These are phyloP conservation scores for Sorex fumeus DNA, from an alignment of 2,113 vertebrate genomes.

Conservation along the genomic window DNA sequence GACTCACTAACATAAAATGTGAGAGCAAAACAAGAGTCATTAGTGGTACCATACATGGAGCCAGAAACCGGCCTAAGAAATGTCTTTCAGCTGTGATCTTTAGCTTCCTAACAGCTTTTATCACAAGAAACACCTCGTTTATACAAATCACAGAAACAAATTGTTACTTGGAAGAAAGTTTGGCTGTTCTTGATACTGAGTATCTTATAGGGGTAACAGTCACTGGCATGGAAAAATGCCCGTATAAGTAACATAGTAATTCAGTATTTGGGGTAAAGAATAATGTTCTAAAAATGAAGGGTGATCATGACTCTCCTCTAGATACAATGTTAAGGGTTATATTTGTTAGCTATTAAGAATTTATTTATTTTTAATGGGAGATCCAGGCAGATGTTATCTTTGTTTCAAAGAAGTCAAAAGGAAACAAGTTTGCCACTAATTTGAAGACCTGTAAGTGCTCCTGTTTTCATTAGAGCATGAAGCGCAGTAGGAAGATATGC, in stretches of 20 bases:
- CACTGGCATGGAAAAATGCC: rapidly evolving
- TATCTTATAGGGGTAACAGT: not conserved
- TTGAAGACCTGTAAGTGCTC: not conserved
- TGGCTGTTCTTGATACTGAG: not conserved
- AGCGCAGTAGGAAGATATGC: not conserved
- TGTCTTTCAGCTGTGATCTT: no score
- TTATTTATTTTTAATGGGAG: constrained; percentile 44
- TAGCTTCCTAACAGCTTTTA: not conserved
- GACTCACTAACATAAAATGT: not conserved
- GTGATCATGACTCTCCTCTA: not conserved
- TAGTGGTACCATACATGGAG: not conserved
- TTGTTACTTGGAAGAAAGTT: not conserved
- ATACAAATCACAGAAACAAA: not conserved
- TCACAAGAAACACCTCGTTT: no score
- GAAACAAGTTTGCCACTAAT: not conserved
- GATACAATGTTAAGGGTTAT: not conserved
- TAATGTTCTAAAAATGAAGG: not conserved
- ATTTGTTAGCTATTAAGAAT: not conserved
- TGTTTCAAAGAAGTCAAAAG: constrained; percentile 23
- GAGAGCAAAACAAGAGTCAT: not conserved
- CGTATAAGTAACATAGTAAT: not conserved
- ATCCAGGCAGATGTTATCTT: not conserved
- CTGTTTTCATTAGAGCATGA: not conserved
- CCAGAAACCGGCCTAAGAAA: not conserved
- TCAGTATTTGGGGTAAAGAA: not conserved